Base-by-base conservation (phyloP, 2,113 vertebrate genomes). In the Silurus asotus region DNA sequence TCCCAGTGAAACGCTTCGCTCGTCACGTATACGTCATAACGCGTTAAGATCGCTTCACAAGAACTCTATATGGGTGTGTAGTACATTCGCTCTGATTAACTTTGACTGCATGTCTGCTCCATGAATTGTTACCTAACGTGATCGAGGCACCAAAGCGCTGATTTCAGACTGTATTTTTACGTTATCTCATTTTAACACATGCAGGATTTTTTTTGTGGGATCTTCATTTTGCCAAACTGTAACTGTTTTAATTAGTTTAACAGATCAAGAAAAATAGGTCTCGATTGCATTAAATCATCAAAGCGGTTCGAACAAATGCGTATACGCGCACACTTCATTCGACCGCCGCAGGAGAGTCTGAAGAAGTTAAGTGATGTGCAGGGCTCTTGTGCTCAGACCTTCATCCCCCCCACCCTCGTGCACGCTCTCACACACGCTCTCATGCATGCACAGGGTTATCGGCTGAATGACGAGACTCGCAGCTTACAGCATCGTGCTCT, bases 401-500 rank as follows among this genome's bases (percentile, higher is more conserved):
- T 45, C 69, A 28, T 64, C 70, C 58, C 45, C 56, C 55, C 49
- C 5, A 25, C 28, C 6, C 23, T 28, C 28, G 49, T 25, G 17
- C 14, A 62, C 48, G 58, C 56, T 45, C 77, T 56, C 58, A 17
- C 56, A 17, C 37, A 51, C 28, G 15, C 81, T 69, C 86, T 69
- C 84, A 64, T 76, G 48, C 77, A 81, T 45, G 37, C 76, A 81
- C 69, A 61, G 74, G 51, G 51, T 81, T 80, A 72, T 62, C 56
- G 53, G 55, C 85, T 81, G 67, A 37, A 82, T 28, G 64, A 28
- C 64, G 51, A 56, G n/a, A 70, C 56, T 86, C 64, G 7, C n/a
- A 72, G 65, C 77, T 81, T 65, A 81, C 84, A 74, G 56, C 55
- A 74, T 4, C 8, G 9, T 45, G 53, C 65, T 56, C 15, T 76